Conservation (phyloP, 2,113 vertebrate genomes). For the Megaceryle torquata region DNA sequence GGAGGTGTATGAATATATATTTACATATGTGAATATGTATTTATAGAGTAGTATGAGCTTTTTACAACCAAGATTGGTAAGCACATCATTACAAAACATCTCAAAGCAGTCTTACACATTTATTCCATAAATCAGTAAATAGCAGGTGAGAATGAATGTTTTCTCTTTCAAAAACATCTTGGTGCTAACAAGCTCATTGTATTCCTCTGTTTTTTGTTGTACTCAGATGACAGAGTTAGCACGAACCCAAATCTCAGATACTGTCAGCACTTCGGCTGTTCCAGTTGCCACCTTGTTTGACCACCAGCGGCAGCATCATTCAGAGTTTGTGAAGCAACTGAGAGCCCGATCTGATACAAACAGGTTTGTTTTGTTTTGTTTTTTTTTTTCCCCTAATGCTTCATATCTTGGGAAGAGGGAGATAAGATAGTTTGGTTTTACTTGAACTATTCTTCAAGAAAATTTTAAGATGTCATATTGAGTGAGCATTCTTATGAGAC, state of each 20-base stretch:
- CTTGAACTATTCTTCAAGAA: neutral
- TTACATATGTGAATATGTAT: neutral
- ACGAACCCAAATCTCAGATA: constrained; percentile 73
- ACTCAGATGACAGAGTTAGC: constrained; percentile 86
- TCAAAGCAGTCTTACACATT: neutral
- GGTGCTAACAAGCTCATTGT: neutral
- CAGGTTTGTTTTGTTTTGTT: constrained; percentile 67
- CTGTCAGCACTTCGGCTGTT: constrained; percentile 60
- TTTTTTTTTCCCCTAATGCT: neutral
- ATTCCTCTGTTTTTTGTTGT: neutral
- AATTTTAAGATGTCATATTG: neutral
- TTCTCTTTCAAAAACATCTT: neutral
- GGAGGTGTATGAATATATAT: neutral
- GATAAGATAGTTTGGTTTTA: neutral
- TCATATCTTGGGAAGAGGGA: neutral
- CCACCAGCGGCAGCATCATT: constrained; percentile 70
- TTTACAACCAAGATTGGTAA: neutral
- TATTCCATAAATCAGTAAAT: neutral
- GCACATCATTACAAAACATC: neutral
- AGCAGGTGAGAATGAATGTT: neutral
- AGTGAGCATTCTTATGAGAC: neutral
- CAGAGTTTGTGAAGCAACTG: constrained; percentile 65
- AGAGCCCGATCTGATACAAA: constrained; percentile 72
- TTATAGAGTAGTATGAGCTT: neutral
- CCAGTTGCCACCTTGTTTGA: constrained; percentile 68